phyloP scores from a whole-genome alignment of 2,113 vertebrate genomes.

The Pardalotus punctatus region DNA sequence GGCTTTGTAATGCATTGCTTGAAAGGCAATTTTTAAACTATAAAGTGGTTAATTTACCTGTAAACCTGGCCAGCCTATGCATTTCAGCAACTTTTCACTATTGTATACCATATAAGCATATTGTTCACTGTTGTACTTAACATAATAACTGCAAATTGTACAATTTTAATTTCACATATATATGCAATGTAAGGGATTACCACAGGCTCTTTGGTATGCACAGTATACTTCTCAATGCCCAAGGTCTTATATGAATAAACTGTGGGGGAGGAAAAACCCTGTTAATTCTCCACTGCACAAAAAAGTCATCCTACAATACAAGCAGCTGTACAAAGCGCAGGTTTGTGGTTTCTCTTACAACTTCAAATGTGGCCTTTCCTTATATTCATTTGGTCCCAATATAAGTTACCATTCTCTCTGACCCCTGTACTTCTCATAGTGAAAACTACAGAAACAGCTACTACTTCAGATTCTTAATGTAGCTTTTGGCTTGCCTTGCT shows the following conservation, averaged over 20 bases:
- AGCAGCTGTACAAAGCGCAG: background rate
- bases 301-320: background rate
- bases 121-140: background rate
- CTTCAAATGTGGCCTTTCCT: background rate
- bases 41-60: constrained; percentile 17
- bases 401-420: background rate
- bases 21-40: constrained; percentile 16
- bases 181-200: background rate
- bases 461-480: background rate
- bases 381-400: background rate
- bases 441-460: background rate
- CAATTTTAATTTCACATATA: background rate
- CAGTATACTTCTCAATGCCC: background rate
- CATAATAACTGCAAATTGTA: background rate
- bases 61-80: background rate
- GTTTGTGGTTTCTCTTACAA: background rate
- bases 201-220: background rate
- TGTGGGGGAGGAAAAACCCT: fast-evolving
- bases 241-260: background rate
- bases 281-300: background rate
- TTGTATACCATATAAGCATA: background rate
- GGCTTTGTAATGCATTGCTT: background rate
- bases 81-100: background rate
- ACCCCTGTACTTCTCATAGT: background rate
- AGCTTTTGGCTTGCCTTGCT: background rate